Evolutionary conservation across 1,140 invertebrate genomes (phyloP), one percentile per base, ranked within the genome.

Genomic region (Drosophila malerkotliana): DNA sequence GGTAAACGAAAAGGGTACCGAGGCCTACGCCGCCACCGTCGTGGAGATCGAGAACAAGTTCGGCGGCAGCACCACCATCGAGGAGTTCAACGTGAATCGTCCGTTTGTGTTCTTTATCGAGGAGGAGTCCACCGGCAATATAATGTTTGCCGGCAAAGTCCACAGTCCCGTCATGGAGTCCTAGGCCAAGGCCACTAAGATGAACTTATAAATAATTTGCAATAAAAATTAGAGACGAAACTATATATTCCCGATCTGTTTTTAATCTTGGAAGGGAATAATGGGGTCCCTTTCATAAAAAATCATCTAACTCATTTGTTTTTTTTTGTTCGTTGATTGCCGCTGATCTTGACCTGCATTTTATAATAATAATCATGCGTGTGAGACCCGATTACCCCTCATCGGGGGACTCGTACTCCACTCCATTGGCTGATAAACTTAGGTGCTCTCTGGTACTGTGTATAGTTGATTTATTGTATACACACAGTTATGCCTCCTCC

Each of bases 41-140:
- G 92, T 96, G 14, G 92, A 94, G 21, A 92, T 96, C 6, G 94
- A 93, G 3, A 96, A 96, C 83, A 96, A 96, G 92, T 96, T 96
- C 61, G 94, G 94, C 0, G 94, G 93, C 5, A 92, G 92, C 24
- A 91, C 91, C 9, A 49, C 57, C 4, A 75, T 92, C 0, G 83
- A 92, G 60, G 91, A 92, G 30, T 96, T 97, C 90, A 93, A 93
- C 49, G 96, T 94, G 0, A 94, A 94, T 87, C 95, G 94, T 72
- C 96, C 96, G 0, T 97, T 97, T 91, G 72, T 96, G 37, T 97
- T 97, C 92, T 96, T 96, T 90, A 96, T 97, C 57, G 94, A 96
- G 84, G 96, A 97, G 68, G 95, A 96, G 75, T 92, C 84, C 1
- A 95, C 93, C 0, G 94, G 94, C 1, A 95, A 95, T 8, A 93